Evolutionary conservation across 2,888 invertebrate genomes (phyloP).

Genomic region (Hyalella azteca): DNA sequence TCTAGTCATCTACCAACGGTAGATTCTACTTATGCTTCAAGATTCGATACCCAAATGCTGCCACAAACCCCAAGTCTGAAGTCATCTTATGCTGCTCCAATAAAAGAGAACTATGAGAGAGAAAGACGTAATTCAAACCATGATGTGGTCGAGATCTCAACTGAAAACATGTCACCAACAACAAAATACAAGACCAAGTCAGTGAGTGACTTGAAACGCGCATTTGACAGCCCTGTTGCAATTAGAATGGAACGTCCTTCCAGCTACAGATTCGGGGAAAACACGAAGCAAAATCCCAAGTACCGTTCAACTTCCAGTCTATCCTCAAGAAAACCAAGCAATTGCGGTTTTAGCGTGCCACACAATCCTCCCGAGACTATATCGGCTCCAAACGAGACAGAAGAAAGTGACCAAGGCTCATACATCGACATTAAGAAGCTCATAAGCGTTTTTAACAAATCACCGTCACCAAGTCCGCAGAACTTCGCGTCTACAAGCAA

Average conservation of each 20-base stretch:
- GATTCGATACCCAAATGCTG: too few relatives aligned
- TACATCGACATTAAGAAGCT: neutral
- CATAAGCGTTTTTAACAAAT: slow-evolving; percentile 10
- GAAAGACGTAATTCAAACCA: neutral
- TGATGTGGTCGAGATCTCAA: neutral
- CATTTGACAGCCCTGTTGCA: neutral
- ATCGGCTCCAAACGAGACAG: slow-evolving; percentile 14
- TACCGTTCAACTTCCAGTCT: neutral
- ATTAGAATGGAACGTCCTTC: neutral
- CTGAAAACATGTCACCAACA: neutral
- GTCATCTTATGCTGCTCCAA: neutral
- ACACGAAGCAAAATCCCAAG: neutral
- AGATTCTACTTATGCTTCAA: too few relatives aligned
- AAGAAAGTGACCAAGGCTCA: neutral
- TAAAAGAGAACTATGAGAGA: neutral
- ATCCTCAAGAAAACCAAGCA: neutral
- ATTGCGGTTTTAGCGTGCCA: neutral
- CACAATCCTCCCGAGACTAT: neutral
- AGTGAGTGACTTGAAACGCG: neutral
- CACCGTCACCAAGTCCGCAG: neutral
- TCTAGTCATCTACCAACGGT: too few relatives aligned
- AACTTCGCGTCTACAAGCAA: neutral
- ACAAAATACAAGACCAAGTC: neutral
- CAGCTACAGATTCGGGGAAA: neutral
- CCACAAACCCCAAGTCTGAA: too few relatives aligned